Conservation (phyloP, 2,888 invertebrate genomes). For the Orthosia gracilis region DNA sequence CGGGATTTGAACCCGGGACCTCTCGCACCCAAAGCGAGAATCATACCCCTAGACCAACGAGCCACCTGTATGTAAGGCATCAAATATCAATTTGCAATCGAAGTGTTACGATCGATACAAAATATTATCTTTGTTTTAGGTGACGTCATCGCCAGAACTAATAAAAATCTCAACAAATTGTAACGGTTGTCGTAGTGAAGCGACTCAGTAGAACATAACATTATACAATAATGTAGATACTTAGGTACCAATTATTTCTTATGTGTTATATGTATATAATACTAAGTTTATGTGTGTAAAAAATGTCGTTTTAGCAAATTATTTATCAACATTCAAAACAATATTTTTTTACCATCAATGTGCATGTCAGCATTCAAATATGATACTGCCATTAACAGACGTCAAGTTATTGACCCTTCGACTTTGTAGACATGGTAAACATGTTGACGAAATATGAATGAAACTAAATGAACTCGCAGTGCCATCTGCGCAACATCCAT, state of each 20-base stretch:
- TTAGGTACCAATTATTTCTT: too few relatives aligned
- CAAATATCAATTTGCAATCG: slow-evolving; percentile 57
- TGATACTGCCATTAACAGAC: not conserved
- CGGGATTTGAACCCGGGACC: slow-evolving; percentile 92
- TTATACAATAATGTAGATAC: not conserved
- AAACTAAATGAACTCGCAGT: not conserved
- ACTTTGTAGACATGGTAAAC: slow-evolving; percentile 18
- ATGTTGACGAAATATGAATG: slow-evolving; percentile 7
- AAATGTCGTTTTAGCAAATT: not conserved
- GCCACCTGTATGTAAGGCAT: slow-evolving; percentile 67
- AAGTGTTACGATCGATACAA: slow-evolving; percentile 8
- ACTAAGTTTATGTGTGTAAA: too few relatives aligned
- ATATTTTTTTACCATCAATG: not conserved
- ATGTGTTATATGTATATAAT: too few relatives aligned
- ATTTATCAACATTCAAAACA: not conserved
- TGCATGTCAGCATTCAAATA: slow-evolving; percentile 1
- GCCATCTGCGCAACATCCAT: not conserved
- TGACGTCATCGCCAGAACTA: slow-evolving; percentile 51
- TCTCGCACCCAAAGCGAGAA: slow-evolving; percentile 92
- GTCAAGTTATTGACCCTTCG: slow-evolving; percentile 23
- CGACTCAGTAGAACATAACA: slow-evolving; percentile 19
- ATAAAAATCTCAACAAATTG: slow-evolving; percentile 24
- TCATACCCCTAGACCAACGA: slow-evolving; percentile 92
- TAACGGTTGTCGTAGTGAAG: slow-evolving; percentile 18
- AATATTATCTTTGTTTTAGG: slow-evolving; percentile 6